Evolutionary conservation across 1,140 invertebrate genomes (phyloP), one percentile per base, ranked within the genome.

Genomic region (Scaptomyza hsui): DNA sequence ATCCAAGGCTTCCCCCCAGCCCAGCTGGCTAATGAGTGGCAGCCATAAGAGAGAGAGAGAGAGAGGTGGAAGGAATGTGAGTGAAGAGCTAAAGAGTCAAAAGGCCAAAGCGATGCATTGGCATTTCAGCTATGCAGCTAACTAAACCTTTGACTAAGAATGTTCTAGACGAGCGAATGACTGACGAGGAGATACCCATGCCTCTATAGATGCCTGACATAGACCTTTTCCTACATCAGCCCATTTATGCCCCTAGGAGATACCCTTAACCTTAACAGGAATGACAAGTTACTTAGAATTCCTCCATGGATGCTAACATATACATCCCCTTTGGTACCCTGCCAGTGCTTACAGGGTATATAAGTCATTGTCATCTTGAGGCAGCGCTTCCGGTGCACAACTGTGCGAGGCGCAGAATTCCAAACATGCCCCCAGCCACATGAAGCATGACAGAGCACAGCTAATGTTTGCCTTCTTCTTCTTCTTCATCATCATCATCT

Each of bases 341-440:
- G 12, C 12, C 37, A 4, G 12, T 26, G 10, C 4, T 24, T 18
- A 55, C 21, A 55, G 37, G 52, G 52, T 55, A 45, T 62, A 44
- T 49, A 61, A 72, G 70, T 76, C 73, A 76, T 73, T 76, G 73
- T 76, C 72, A 75, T 72, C 55, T 57, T 64, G 59, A 56, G 67
- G 57, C 55, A 71, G 47, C 35, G 70, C 72, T 79, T 83, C 80
- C 80, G 80, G 70, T 85, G 78, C 52, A 35, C 72, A 45, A 4
- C 51, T 56, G 49, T 55, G 12, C 26, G 56, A 15, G 53, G 44
- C 63, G 51, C 39, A 45, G 70, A 60, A 85, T 83, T 79, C 79
- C 72, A 68, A 52, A 72, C 71, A 83, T 85, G 73, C 72, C 65
- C 44, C 65, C 72, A 19, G 45, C 62, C 69, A 52, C 69, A 77